Base-by-base conservation (phyloP, 2,797 vertebrate genomes). In the Crenuchus spilurus region DNA sequence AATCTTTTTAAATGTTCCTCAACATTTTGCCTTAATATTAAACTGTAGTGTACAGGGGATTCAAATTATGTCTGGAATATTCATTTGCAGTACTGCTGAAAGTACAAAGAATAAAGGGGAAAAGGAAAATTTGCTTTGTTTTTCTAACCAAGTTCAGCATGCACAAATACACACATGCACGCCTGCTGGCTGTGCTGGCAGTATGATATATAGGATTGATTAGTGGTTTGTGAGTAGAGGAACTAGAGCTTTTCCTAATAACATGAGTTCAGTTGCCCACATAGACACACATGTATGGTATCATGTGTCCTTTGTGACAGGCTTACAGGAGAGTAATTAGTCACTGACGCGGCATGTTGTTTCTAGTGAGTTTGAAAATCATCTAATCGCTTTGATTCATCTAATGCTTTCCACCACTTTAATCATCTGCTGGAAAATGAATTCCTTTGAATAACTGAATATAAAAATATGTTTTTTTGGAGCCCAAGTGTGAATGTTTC, bases 131-230 rank as follows among this genome's bases (percentile, higher is more conserved):
- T 64, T 18, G 24, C 41, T 18, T n/a, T 65, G 42, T 33, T 48
- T 48, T 48, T 48, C 7, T 31, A 65, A 65, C 62, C 28, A 65
- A 13, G 62, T 65, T 65, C 62, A 48, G n/a, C 42, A 22, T 20
- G 28, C 42, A 20, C 26, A 33, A 33, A 30, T 1, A 46, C 62
- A 33, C 28, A 31, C 62, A 22, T 2, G 37, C 35, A 33, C 11
- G 39, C 39, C 61, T 44, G 62, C 33, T 48, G 62, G n/a, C 62
- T 65, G 26, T 48, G 16, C 42, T 74, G 71, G 70, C 76, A 81
- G 57, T 82, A 82, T 62, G 68, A 83, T 84, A 75, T 76, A 82
- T 81, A 54, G 58, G 30, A 82, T 85, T 87, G 84, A 86, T 86
- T 86, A 77, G 58, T 76, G 57, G 67, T 74, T 84, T 81, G 80